Conservation (phyloP, 2,113 vertebrate species). For the Psophia crepitans region DNA sequence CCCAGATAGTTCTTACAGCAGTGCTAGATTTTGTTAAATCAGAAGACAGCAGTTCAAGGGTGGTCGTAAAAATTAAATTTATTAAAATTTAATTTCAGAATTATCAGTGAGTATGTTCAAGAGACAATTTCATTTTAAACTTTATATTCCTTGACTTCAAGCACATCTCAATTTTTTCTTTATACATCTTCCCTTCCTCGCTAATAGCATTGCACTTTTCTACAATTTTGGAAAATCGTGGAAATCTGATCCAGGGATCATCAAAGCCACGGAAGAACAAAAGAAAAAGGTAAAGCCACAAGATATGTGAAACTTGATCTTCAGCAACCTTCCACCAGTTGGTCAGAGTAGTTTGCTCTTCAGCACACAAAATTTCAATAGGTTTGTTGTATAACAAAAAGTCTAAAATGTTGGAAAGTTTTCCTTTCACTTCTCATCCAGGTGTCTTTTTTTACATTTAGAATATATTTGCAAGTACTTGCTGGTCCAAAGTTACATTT, state of each 20-base stretch:
- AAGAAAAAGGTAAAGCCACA: slow-evolving; percentile 91
- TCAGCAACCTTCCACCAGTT: not conserved
- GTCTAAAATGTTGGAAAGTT: not conserved
- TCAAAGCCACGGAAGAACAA: slow-evolving; percentile 98
- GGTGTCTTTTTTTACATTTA: not conserved
- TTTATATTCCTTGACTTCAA: slow-evolving; percentile 83
- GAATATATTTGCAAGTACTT: not conserved
- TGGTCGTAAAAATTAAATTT: not conserved
- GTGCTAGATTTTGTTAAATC: not conserved
- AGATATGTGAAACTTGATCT: not conserved
- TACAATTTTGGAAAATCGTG: slow-evolving; percentile 99
- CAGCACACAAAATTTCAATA: not conserved
- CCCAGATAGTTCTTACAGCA: not conserved
- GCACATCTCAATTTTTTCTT: slow-evolving; percentile 93
- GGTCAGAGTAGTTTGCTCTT: not conserved
- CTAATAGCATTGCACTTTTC: slow-evolving; percentile 93
- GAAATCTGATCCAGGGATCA: slow-evolving; percentile 98
- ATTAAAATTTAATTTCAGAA: not conserved
- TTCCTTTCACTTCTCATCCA: not conserved
- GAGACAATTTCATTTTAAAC: not conserved
- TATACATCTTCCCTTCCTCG: slow-evolving; percentile 93
- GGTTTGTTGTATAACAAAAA: not conserved
- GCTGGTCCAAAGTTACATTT: not conserved
- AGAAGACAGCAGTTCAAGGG: not conserved
- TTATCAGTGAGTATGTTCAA: not conserved